Percentiles rank a stretch among this genome's conserved stretches.
Conservation (phyloP, 2,113 vertebrate genomes). For the Nannobrachium achirus region DNA sequence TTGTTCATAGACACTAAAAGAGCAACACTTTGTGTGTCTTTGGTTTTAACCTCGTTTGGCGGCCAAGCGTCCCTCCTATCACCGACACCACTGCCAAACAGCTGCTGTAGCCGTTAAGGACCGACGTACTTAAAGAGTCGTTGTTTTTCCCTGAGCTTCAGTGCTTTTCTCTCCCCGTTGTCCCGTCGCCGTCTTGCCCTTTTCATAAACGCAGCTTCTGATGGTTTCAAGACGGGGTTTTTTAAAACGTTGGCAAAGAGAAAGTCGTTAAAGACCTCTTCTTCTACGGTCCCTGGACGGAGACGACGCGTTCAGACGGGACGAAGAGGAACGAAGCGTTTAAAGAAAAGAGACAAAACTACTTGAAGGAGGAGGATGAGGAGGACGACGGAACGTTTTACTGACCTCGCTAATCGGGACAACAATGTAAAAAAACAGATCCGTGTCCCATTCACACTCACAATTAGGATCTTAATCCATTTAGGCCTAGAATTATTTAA, state of each 20-base stretch:
- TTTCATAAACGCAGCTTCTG: constrained; percentile 34
- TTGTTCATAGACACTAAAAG: constrained; percentile 35
- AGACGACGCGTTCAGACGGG: background rate
- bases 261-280: constrained; percentile 33
- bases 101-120: constrained; percentile 15
- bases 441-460: constrained; percentile 69
- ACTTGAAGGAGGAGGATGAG: constrained; percentile 59
- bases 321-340: constrained; percentile 22
- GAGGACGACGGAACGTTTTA: constrained; percentile 44
- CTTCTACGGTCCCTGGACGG: constrained; percentile 56
- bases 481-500: too few species aligned
- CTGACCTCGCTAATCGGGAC: constrained; percentile 74
- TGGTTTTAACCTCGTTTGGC: constrained; percentile 14
- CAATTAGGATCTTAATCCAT: constrained; percentile 73
- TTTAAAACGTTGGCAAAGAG: constrained; percentile 51
- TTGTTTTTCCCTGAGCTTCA: constrained; percentile 29
- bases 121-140: constrained; percentile 28
- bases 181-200: constrained; percentile 13
- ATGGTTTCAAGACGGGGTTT: constrained; percentile 31
- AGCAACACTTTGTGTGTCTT: constrained; percentile 23
- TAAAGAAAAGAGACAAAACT: constrained; percentile 55
- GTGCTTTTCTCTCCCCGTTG: constrained; percentile 18
- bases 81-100: constrained; percentile 21
- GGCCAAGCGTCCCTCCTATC: constrained; percentile 9
- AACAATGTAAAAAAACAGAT: constrained; percentile 75